Percentiles rank a stretch among this genome's conserved stretches.
Evolutionary conservation across 2,888 invertebrate species (phyloP).

Genomic region (Netelia virgata): DNA sequence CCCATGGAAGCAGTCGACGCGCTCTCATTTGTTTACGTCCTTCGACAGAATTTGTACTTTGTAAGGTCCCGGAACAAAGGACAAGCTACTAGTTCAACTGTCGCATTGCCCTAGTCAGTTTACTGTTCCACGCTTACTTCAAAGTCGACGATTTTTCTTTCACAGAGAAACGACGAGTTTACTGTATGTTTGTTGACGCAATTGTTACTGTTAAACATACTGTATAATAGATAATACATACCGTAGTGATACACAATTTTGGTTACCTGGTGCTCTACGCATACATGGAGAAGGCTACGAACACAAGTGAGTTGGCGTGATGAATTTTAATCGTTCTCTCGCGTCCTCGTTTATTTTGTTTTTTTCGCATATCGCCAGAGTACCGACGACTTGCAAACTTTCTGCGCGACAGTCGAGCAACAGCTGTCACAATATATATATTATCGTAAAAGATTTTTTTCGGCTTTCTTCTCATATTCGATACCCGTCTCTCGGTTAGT

Average conservation of each 20-base stretch:
- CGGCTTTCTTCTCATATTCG: background rate
- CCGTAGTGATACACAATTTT: background rate
- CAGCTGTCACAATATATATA: conserved; percentile 36
- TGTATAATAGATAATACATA: background rate
- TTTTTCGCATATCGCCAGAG: background rate
- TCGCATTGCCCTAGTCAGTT: background rate
- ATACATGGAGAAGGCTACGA: conserved; percentile 6
- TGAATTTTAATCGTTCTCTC: conserved; percentile 54
- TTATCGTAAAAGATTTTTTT: background rate
- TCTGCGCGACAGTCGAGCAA: conserved; percentile 1
- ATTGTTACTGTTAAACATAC: background rate
- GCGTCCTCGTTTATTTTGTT: conserved; percentile 36
- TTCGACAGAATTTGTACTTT: background rate
- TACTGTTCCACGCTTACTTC: no score
- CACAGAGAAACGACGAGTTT: background rate
- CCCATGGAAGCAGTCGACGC: background rate
- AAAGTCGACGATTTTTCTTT: background rate
- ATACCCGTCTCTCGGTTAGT: background rate
- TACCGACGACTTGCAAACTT: conserved; percentile 38
- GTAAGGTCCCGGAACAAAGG: conserved; percentile 24
- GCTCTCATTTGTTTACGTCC: conserved; percentile 52
- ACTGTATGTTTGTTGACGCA: background rate
- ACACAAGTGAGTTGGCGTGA: conserved; percentile 27
- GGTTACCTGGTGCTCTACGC: background rate
- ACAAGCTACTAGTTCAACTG: background rate